Evolutionary conservation across 2,888 invertebrate genomes (phyloP), one percentile per base, ranked within the genome.

Genomic region (Scrobipalpa costella): DNA sequence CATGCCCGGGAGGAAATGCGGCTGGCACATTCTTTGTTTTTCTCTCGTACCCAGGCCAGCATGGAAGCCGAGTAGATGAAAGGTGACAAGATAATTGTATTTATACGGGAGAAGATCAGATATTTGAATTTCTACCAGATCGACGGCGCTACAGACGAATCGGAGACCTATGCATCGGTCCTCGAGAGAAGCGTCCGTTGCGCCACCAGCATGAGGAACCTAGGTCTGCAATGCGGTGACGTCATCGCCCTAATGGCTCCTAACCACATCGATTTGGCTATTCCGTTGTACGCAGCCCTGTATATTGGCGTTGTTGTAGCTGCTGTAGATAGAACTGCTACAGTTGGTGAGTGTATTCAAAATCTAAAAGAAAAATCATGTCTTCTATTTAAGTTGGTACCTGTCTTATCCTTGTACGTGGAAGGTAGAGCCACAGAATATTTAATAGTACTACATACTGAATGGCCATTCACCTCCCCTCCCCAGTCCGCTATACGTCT

Each of bases 261-360:
- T 2, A 61, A 52, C 38, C 61, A 61, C 40, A 2, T 61, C 6
- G 52, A 61, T 13, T 21, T 61, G 38, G 7, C 17, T 7, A 38
- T 61, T 7, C 61, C 61, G 1, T 61, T 52, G n/a, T 61, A 61
- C 11, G 61, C 61, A n/a, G 61, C 61, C 13, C 2, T 61, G 21
- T 61, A 52, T 27, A 36, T 61, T 15, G 61, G 61, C 3, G 27
- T 61, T 27, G 8, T 17, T 6, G 19, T 61, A 8, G 61, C 61
- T 13, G 15, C 52, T 36, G 27, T 61, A 0, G 88, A 88, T 63
- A 71, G 67, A 1, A 79, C 75, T 44, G 71, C 85, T 36, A 71
- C 73, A 33, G 66, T 79, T 13, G 70, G 87, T 88, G 71, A 79
- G 84, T 82, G 61, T 19, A 21, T 6, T 38, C 0, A 38, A 33